phyloP scores from a whole-genome alignment of 2,113 vertebrate genomes.

The Brachypodius melanocephalos region DNA sequence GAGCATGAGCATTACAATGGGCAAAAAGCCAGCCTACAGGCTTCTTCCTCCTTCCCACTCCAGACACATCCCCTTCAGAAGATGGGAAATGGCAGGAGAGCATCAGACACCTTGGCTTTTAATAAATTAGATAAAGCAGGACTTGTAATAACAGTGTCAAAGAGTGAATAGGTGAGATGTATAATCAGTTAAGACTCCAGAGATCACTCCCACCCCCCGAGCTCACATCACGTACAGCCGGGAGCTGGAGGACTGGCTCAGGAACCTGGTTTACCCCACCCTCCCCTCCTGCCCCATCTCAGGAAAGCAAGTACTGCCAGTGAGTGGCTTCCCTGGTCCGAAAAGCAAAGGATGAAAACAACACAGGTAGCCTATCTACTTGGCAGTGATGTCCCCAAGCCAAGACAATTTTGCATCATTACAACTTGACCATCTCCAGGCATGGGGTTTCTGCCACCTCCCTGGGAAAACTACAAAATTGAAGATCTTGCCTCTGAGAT shows the following conservation, averaged over 20 bases:
- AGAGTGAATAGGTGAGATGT: not conserved
- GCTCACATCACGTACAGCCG: not conserved
- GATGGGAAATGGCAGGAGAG: not conserved
- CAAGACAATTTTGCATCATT: not conserved
- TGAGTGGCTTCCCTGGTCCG: not conserved
- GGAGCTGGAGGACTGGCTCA: rapidly evolving
- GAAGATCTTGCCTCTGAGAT: not conserved
- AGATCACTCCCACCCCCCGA: not conserved
- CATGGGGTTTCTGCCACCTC: not conserved
- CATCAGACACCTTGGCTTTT: not conserved
- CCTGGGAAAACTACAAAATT: not conserved
- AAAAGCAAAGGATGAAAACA: not conserved
- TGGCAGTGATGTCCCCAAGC: not conserved
- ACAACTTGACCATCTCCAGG: not conserved
- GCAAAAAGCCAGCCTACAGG: not conserved
- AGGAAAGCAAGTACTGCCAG: rapidly evolving
- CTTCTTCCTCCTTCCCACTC: not conserved
- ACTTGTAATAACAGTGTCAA: not conserved
- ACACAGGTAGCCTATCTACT: not conserved
- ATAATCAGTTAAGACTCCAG: not conserved
- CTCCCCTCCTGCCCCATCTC: not conserved
- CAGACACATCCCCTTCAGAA: not conserved
- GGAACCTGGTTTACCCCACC: not conserved
- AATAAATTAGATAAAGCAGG: not conserved
- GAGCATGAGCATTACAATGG: rapidly evolving